Conservation (phyloP, 2,797 vertebrate species). For the Myoxocephalus aenaeus region DNA sequence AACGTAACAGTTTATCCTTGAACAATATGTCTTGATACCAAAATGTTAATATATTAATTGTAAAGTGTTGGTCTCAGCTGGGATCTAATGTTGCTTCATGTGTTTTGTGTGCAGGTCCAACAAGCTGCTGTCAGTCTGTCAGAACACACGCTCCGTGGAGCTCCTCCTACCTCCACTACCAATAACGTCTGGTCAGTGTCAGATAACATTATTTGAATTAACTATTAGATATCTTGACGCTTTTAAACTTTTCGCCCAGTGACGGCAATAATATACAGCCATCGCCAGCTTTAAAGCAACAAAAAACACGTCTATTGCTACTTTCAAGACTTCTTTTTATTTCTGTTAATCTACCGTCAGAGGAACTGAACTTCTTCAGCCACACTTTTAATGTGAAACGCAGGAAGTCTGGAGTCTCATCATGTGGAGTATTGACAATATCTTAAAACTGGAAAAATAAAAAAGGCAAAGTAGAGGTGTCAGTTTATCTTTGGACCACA, state of each 20-base stretch:
- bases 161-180: conserved; percentile 11
- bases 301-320: neutral
- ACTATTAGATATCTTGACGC: neutral
- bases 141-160: conserved; percentile 49
- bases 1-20: neutral
- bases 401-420: neutral
- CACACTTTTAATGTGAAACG: neutral
- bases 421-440: neutral
- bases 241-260: neutral
- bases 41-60: neutral
- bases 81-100: conserved; percentile 4
- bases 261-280: neutral
- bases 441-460: neutral
- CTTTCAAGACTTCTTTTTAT: neutral
- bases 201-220: neutral
- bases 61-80: neutral
- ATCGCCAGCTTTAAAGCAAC: neutral
- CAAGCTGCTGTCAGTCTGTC: conserved; percentile 59
- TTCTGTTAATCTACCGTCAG: neutral
- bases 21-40: neutral
- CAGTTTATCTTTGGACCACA: too few species aligned
- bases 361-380: neutral
- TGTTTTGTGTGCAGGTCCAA: conserved; percentile 68
- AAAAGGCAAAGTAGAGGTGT: neutral
- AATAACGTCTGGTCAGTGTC: conserved; percentile 59